Conservation (phyloP, 2,888 invertebrate genomes). For the Axea sp. region DNA sequence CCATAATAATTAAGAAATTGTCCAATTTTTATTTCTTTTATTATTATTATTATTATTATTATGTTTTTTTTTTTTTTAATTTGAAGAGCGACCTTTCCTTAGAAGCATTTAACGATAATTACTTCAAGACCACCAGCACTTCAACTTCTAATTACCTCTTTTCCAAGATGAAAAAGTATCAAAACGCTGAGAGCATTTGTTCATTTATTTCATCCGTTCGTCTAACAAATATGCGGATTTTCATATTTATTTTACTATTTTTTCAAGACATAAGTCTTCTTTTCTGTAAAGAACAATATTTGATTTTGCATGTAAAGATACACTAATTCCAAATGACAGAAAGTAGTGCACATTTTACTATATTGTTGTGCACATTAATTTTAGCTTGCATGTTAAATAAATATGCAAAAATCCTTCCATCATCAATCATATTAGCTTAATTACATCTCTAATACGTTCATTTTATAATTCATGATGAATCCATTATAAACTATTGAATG, state of each 20-base stretch:
- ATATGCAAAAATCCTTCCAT: not conserved
- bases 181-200: not conserved
- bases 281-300: too few species aligned
- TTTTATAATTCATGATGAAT: conserved; percentile 8
- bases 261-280: too few species aligned
- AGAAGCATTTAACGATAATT: conserved; percentile 16
- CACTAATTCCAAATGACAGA: too few species aligned
- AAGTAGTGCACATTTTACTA: too few species aligned
- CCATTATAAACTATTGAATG: conserved; percentile 13
- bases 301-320: too few species aligned
- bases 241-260: conserved; percentile 5
- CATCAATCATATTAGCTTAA: not conserved
- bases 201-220: not conserved
- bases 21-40: too few species aligned
- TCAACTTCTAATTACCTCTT: conserved; percentile 8
- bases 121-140: conserved; percentile 5
- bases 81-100: conserved; percentile 3
- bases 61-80: too few species aligned
- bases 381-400: not conserved
- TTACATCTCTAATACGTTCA: conserved; percentile 1
- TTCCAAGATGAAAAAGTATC: not conserved
- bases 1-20: conserved; percentile 3
- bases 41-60: too few species aligned
- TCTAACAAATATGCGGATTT: too few species aligned
- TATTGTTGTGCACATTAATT: too few species aligned